Percentiles rank a stretch among this genome's conserved stretches.
phyloP scores from a whole-genome alignment of 2,797 vertebrate species.

The Tragelaphus oryx region DNA sequence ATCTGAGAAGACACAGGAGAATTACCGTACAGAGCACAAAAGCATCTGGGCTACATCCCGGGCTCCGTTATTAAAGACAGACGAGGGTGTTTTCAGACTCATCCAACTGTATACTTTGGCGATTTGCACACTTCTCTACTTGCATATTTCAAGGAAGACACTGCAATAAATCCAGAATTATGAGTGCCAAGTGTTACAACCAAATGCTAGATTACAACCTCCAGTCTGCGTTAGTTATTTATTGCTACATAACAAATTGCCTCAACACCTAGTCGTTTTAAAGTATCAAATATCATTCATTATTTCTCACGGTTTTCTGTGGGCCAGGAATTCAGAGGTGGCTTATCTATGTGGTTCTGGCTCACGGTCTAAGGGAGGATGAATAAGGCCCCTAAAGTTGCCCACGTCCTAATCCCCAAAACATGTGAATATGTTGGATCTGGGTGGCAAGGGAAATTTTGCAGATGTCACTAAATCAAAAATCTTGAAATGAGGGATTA shows the following conservation, averaged over 20 bases:
- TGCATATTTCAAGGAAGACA: not conserved
- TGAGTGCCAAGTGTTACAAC: not conserved
- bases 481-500: not conserved
- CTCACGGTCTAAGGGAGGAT: not conserved
- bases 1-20: not conserved
- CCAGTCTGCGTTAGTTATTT: not conserved
- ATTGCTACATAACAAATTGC: not conserved
- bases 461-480: not conserved
- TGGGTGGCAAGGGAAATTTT: not conserved
- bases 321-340: not conserved
- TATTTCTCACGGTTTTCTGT: not conserved
- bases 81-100: not conserved
- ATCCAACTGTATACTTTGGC: not conserved
- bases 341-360: not conserved
- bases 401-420: too few species aligned
- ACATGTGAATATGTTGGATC: not conserved
- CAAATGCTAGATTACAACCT: not conserved
- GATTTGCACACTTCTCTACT: not conserved
- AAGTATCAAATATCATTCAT: not conserved
- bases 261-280: not conserved
- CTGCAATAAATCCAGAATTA: not conserved
- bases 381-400: not conserved
- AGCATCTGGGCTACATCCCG: not conserved
- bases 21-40: accelerated
- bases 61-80: not conserved